Evolutionary conservation across 2,113 vertebrate species (phyloP).

Genomic region (Silurus glanis): DNA sequence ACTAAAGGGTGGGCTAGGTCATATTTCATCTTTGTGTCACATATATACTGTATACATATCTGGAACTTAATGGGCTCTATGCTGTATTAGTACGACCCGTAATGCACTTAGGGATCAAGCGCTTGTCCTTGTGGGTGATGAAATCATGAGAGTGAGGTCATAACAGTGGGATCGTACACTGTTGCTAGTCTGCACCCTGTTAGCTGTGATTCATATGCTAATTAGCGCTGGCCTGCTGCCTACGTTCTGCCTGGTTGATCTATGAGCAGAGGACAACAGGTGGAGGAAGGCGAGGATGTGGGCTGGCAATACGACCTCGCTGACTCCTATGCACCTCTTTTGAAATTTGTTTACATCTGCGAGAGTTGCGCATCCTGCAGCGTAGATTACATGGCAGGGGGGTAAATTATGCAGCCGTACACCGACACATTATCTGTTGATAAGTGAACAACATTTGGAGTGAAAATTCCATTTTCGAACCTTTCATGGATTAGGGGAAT

Average conservation of each 20-base stretch:
- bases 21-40: conserved; percentile 5
- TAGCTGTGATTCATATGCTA: conserved; percentile 54
- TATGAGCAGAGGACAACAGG: conserved; percentile 63
- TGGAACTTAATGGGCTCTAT: conserved; percentile 12
- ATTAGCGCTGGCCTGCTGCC: conserved; percentile 46
- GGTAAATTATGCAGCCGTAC: not conserved
- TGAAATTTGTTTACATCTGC: conserved; percentile 57
- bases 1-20: conserved; percentile 8
- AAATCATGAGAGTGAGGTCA: conserved; percentile 46
- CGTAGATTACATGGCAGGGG: conserved; percentile 15
- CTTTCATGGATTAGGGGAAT: conserved; percentile 17
- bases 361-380: conserved; percentile 15
- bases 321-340: conserved; percentile 21
- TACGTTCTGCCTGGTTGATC: conserved; percentile 32
- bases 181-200: conserved; percentile 35
- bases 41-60: conserved; percentile 16
- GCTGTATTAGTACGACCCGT: conserved; percentile 20
- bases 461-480: conserved; percentile 18
- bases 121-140: conserved; percentile 49
- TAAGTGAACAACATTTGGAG: conserved; percentile 39
- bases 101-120: conserved; percentile 34
- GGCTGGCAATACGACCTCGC: conserved; percentile 15
- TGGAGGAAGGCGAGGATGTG: conserved; percentile 61
- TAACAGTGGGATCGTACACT: conserved; percentile 38
- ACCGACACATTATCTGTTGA: not conserved